Base-by-base conservation (phyloP, 2,113 vertebrate genomes). In the Clarias magur region DNA sequence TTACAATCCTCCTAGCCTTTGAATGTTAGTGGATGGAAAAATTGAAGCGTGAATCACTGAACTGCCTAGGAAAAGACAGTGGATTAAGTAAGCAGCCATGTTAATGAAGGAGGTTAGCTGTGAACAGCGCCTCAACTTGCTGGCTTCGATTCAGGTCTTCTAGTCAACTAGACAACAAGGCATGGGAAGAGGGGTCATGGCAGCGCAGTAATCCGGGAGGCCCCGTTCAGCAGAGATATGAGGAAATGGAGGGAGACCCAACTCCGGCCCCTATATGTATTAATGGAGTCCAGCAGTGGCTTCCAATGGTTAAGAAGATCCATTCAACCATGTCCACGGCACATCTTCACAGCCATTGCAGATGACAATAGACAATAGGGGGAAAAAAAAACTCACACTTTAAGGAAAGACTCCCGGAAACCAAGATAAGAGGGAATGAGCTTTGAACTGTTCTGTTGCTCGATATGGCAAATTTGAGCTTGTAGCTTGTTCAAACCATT, bases 151-250 rank as follows among this genome's bases (percentile, higher is more conserved):
- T 27, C 25, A 80, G 17, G 78, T 27, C 38, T 80, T 10, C 27
- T 34, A 17, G 27, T 21, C 30, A 38, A 19, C n/a, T 19, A 59
- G 54, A 34, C 54, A 34, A 3, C 16, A 5, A 80, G 57, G 57
- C 5, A 6, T 62, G 79, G 19, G 57, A 81, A 81, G 30, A 81
- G 59, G 30, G 57, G 79, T 38, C 27, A 80, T 80, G 57, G 79
- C 30, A 62, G 17, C 38, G 56, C 79, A 62, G 79, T 81, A 81
- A 81, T 62, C 57, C 27, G 34, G 79, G 30, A 80, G 56, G 78
- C 78, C 78, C 78, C 56, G 34, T 60, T 80, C 78, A 80, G 78
- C 7, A 17, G 56, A 62, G 57, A 42, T 81, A 13, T 38, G 30
- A 5, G 57, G 79, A 81, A 60, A 80, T 34, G 30, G 56, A 34